Conservation (phyloP, 2,113 vertebrate species). For the Callaeas wilsoni region DNA sequence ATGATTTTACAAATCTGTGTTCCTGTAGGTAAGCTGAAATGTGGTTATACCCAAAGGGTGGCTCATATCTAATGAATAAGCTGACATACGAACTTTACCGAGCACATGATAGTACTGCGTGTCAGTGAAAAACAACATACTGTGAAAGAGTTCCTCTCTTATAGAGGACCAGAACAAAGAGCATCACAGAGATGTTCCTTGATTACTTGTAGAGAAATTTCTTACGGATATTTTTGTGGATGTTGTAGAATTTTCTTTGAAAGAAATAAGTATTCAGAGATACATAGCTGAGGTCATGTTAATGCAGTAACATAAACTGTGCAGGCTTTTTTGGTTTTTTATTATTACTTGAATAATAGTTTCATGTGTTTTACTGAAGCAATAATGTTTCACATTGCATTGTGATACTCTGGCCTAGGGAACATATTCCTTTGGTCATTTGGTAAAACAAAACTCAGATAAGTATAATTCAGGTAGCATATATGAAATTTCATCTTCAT, state of each 20-base stretch:
- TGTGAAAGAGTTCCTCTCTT: background rate
- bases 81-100: background rate
- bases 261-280: constrained; percentile 15
- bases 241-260: constrained; percentile 10
- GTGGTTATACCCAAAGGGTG: background rate
- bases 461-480: constrained; percentile 47
- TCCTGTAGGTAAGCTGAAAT: background rate
- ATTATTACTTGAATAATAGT: background rate
- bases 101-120: background rate
- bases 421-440: constrained; percentile 52
- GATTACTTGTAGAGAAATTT: background rate
- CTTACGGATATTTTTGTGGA: background rate
- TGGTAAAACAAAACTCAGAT: constrained; percentile 60
- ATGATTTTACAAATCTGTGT: background rate
- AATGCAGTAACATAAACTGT: background rate
- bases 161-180: background rate
- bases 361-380: background rate
- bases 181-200: background rate
- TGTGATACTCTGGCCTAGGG: background rate
- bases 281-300: background rate
- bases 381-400: constrained; percentile 5
- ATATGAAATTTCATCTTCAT: constrained; percentile 62
- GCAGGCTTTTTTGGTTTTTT: background rate
- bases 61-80: background rate
- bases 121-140: background rate